Percentiles rank a stretch among this genome's conserved stretches.
Conservation (phyloP, 2,797 vertebrate genomes). For the Mus minutoides region DNA sequence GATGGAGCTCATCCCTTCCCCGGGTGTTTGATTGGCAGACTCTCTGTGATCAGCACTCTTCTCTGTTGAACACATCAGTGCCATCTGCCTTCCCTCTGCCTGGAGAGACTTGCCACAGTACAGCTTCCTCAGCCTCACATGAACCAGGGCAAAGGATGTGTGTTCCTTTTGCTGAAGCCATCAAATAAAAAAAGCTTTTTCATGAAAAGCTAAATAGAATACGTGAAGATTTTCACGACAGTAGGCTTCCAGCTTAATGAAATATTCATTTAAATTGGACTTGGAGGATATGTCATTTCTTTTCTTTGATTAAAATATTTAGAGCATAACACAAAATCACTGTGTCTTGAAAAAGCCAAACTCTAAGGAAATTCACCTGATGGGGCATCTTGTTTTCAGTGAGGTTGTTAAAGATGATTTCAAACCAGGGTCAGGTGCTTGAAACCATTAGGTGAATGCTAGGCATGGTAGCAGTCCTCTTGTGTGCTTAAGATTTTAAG, state of each 20-base stretch:
- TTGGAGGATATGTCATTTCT: not conserved
- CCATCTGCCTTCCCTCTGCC: constrained; percentile 80
- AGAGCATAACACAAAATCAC: constrained; percentile 34
- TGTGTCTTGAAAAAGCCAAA: constrained; percentile 46
- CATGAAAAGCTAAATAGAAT: constrained; percentile 42
- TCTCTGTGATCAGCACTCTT: constrained; percentile 77
- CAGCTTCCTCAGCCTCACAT: constrained; percentile 75
- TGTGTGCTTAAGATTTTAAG: not conserved
- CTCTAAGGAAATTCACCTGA: constrained; percentile 61
- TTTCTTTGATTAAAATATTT: constrained; percentile 63
- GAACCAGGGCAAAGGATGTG: constrained; percentile 67
- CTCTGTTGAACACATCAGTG: constrained; percentile 73
- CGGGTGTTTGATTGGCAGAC: constrained; percentile 83
- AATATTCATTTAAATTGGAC: constrained; percentile 53
- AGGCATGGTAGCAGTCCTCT: not conserved
- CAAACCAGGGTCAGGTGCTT: constrained; percentile 17
- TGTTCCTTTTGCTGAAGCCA: constrained; percentile 1
- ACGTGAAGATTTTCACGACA: no score
- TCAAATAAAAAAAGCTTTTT: not conserved
- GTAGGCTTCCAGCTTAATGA: constrained; percentile 38
- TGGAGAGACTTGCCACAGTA: constrained; percentile 55
- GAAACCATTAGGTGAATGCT: not conserved
- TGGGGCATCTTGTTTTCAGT: constrained; percentile 47
- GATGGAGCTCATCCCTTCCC: constrained; percentile 80
- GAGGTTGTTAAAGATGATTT: constrained; percentile 21